phyloP scores from a whole-genome alignment of 2,888 invertebrate species.

The Luffia ferchaultella region DNA sequence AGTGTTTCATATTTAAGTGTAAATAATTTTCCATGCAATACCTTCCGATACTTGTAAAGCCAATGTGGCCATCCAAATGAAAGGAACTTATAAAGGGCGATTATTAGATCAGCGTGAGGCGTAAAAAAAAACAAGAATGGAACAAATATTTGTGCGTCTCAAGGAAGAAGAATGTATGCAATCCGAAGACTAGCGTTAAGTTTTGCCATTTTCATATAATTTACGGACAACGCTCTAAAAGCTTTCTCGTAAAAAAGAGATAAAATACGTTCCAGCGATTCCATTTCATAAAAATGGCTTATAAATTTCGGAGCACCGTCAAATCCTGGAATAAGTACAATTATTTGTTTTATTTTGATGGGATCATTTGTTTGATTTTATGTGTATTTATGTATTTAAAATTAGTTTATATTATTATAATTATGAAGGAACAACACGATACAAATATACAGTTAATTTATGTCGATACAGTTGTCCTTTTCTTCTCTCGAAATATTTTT shows the following conservation, averaged over 20 bases:
- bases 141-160: not conserved
- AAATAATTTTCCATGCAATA: too few species aligned
- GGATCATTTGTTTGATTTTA: too few species aligned
- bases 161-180: not conserved
- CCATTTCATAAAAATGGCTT: slow-evolving; percentile 17
- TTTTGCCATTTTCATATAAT: slow-evolving; percentile 10
- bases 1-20: too few species aligned
- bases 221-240: slow-evolving; percentile 11
- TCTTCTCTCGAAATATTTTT: too few species aligned
- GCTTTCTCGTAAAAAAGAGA: slow-evolving; percentile 13
- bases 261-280: slow-evolving; percentile 12
- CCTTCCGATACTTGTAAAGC: too few species aligned
- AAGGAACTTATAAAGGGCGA: not conserved
- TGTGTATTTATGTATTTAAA: too few species aligned
- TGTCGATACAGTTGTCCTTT: too few species aligned
- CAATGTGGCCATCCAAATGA: too few species aligned
- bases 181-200: slow-evolving; percentile 7
- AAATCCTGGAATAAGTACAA: not conserved
- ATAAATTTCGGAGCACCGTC: slow-evolving; percentile 14
- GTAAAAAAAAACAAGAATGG: slow-evolving; percentile 1
- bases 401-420: too few species aligned
- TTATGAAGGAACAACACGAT: too few species aligned
- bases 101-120: not conserved
- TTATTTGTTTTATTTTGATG: too few species aligned
- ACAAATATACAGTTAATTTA: too few species aligned